Base-by-base conservation (phyloP, 1,140 invertebrate species). In the Achatina immaculata region DNA sequence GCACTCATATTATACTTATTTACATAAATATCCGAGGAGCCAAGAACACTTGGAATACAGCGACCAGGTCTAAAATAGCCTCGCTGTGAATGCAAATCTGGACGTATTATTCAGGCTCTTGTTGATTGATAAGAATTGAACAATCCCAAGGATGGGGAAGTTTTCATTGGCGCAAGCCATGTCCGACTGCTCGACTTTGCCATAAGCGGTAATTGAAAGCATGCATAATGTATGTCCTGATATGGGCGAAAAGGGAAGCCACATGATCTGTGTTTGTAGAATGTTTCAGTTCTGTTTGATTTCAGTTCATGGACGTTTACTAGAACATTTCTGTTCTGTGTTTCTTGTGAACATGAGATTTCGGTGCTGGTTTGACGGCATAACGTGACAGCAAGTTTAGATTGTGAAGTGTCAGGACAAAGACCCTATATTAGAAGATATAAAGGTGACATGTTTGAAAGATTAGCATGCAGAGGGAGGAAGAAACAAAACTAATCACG, bases 51-150 rank as follows among this genome's bases (percentile, higher is more conserved):
- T 51, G 11, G 45, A 74, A 74, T 48, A 45, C 72, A 45, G 28
- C 31, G 43, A 48, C 40, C 24, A 38, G 45, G 45, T 19, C 28
- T 51, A 28, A 74, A 51, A 74, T 74, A 74, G 72, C 40, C 19
- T 74, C 72, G 72, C 28, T 48, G 31, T 3, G 28, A 51, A 74
- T 74, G 72, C 72, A 74, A 74, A 74, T 74, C 72, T 74, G 45
- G 28, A n/a, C 21, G 31, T 31, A 74, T 74, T 74, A 74, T 74
- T 74, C 72, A 74, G 45, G 68, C 72, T 42, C 21, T 36, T 51
- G 72, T 51, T 74, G 72, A 74, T 74, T 74, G 72, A 74, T 74
- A 74, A 74, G 72, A 74, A 74, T 74, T 74, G 45, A 74, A 74
- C 72, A 74, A 51, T 51, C 42, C 14, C 2, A 36, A 74, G 7